Evolutionary conservation across 2,888 invertebrate genomes (phyloP).

Genomic region (Anorthoa munda): DNA sequence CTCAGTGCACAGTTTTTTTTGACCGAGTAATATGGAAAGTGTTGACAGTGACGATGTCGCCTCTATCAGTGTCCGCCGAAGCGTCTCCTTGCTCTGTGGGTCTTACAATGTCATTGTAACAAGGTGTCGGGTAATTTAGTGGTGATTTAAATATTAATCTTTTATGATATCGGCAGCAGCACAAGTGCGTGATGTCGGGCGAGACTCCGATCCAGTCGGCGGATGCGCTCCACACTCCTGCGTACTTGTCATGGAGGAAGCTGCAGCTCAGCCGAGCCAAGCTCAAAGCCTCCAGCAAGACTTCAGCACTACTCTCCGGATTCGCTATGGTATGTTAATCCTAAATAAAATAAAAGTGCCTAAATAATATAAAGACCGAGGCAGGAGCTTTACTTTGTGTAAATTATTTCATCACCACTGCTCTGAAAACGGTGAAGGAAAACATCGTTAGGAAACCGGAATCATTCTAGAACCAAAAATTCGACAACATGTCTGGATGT

Average conservation of each 20-base stretch:
- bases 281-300: constrained; percentile 99
- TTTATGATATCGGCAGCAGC: constrained; percentile 72
- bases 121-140: constrained; percentile 19
- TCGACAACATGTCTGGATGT: too few species aligned
- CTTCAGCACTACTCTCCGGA: constrained; percentile 98
- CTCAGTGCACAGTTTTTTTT: too few species aligned
- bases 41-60: background rate
- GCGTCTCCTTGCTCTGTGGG: background rate
- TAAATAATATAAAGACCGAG: too few species aligned
- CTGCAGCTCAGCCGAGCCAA: constrained; percentile 98
- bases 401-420: too few species aligned
- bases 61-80: background rate
- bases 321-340: constrained; percentile 97
- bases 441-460: too few species aligned
- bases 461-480: too few species aligned
- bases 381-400: too few species aligned
- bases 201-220: constrained; percentile 94
- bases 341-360: too few species aligned
- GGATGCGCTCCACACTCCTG: constrained; percentile 95
- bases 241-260: constrained; percentile 97
- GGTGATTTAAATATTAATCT: constrained; percentile 37
- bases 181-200: constrained; percentile 87
- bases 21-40: background rate
- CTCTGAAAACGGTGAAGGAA: too few species aligned
- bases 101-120: constrained; percentile 19